These are phyloP conservation scores for Oceanites oceanicus DNA, from an alignment of 2,113 vertebrate species.

Conservation along the genomic window DNA sequence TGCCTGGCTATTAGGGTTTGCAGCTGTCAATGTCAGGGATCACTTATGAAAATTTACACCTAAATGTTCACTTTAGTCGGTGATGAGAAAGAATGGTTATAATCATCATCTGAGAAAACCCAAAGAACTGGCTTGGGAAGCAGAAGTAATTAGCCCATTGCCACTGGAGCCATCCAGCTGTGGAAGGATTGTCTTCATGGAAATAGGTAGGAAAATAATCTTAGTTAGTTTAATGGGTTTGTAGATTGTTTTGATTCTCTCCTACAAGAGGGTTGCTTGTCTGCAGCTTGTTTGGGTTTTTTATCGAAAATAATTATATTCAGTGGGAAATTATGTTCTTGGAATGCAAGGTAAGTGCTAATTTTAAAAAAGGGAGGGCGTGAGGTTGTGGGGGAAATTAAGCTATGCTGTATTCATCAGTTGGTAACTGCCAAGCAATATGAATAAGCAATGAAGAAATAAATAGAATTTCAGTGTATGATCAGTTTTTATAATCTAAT, in stretches of 20 bases:
- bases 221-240: not conserved
- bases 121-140: not conserved
- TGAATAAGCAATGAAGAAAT: not conserved
- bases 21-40: not conserved
- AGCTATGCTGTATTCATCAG: not conserved
- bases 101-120: not conserved
- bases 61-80: not conserved
- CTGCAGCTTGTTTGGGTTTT: not conserved
- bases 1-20: not conserved
- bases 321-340: not conserved
- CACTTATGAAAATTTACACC: not conserved
- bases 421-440: not conserved
- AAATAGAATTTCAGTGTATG: not conserved
- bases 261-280: not conserved
- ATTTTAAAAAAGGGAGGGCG: not conserved
- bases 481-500: not conserved
- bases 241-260: slow-evolving; percentile 3
- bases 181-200: not conserved
- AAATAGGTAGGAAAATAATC: not conserved
- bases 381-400: not conserved
- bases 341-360: not conserved
- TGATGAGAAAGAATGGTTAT: not conserved
- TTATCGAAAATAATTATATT: slow-evolving; percentile 2
- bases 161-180: not conserved
- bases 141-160: not conserved